These are phyloP conservation scores for Pycnonotus jocosus DNA, from an alignment of 2,113 vertebrate genomes.

Conservation along the genomic window DNA sequence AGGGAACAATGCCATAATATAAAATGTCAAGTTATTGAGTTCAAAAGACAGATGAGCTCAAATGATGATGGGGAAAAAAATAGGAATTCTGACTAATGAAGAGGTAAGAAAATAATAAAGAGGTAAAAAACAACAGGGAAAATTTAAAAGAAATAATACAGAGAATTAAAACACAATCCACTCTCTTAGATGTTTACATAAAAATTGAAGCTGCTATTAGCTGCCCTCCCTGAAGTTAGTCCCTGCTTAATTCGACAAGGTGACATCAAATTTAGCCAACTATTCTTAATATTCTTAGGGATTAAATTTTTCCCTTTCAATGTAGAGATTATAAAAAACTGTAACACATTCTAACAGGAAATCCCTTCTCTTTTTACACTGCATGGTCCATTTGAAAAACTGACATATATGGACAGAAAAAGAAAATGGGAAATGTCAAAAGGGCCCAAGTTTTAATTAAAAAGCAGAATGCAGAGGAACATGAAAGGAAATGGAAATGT, in stretches of 20 bases:
- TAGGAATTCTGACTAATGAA: neutral
- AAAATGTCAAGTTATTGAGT: neutral
- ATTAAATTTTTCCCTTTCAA: neutral
- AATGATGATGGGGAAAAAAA: neutral
- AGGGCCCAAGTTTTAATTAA: neutral
- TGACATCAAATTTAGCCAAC: neutral
- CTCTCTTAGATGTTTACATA: neutral
- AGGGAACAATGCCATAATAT: neutral
- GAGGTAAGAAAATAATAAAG: neutral
- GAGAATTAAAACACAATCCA: neutral
- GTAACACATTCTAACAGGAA: neutral
- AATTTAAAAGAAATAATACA: neutral
- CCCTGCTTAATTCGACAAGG: neutral
- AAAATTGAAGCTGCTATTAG: neutral
- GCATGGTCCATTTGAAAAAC: neutral
- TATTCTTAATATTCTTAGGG: neutral
- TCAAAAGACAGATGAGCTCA: neutral
- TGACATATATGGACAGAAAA: neutral
- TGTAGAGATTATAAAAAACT: neutral
- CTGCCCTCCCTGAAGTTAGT: neutral
- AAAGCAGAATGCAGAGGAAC: neutral
- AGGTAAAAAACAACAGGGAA: neutral
- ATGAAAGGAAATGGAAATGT: neutral
- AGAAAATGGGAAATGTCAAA: neutral
- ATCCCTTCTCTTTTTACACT: neutral